phyloP scores from a whole-genome alignment of 2,888 invertebrate species.

The Oeneis ivallda region DNA sequence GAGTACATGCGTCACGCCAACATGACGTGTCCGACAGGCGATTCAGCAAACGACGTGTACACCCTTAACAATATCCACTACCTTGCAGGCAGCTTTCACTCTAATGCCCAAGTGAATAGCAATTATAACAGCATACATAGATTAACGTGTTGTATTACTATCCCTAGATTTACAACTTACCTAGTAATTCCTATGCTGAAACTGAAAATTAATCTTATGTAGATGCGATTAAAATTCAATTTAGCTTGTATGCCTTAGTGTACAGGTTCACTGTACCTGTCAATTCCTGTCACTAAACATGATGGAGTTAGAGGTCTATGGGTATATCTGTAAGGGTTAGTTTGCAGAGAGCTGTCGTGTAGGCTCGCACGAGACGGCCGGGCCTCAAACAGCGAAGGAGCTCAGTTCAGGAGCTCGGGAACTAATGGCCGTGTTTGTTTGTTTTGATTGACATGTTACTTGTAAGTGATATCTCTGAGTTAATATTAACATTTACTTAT shows the following conservation, averaged over 20 bases:
- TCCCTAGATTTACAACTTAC: not conserved
- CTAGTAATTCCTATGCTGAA: not conserved
- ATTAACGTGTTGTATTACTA: not conserved
- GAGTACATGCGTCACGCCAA: not conserved
- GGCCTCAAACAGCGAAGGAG: not conserved
- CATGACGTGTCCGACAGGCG: slow-evolving; percentile 13
- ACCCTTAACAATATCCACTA: not conserved
- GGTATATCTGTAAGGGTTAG: not conserved
- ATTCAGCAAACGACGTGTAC: slow-evolving; percentile 7
- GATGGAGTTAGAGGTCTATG: not conserved
- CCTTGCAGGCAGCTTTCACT: not conserved
- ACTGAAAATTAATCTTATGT: not conserved
- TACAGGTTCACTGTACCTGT: not conserved
- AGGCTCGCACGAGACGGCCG: not conserved
- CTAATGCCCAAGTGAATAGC: not conserved
- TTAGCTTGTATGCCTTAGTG: not conserved
- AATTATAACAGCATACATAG: not conserved
- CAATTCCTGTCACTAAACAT: slow-evolving; percentile 9
- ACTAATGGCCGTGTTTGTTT: not conserved
- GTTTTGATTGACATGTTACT: not conserved
- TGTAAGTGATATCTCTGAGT: not conserved
- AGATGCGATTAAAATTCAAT: not conserved
- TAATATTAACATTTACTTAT: too few species aligned
- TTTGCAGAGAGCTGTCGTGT: not conserved
- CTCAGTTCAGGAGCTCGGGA: not conserved